A percentile compares a stretch with the other conserved stretches of the same genome.
These are phyloP conservation scores for Regulus satrapa DNA, from an alignment of 2,113 vertebrate genomes.

Conservation along the genomic window DNA sequence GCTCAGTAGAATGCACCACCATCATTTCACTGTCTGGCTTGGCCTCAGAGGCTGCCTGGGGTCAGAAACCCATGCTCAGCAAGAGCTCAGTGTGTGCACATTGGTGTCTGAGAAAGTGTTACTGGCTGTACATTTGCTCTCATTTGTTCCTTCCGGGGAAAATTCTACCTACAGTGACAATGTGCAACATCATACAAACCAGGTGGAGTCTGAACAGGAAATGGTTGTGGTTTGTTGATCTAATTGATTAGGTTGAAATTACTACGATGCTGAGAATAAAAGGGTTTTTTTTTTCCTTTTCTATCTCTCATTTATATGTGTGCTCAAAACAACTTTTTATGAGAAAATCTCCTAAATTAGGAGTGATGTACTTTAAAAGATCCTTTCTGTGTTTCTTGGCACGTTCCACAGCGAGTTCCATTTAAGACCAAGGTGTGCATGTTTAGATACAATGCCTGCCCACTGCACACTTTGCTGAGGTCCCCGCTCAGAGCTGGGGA, in stretches of 20 bases:
- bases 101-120: not conserved
- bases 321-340: not conserved
- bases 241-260: not conserved
- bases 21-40: not conserved
- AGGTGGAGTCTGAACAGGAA: not conserved
- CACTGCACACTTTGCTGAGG: not conserved
- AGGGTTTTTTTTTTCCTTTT: not conserved
- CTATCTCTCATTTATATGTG: not conserved
- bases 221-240: not conserved
- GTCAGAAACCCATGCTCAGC: not conserved
- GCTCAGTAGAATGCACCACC: not conserved
- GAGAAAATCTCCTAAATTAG: not conserved
- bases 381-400: not conserved
- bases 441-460: not conserved
- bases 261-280: not conserved
- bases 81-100: not conserved
- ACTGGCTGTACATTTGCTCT: not conserved
- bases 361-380: not conserved
- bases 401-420: not conserved
- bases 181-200: not conserved
- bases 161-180: not conserved
- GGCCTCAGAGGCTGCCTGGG: not conserved
- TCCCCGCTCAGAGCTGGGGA: not conserved
- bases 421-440: not conserved
- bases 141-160: not conserved